phyloP scores from a whole-genome alignment of 2,113 vertebrate genomes.

The Grus americana region DNA sequence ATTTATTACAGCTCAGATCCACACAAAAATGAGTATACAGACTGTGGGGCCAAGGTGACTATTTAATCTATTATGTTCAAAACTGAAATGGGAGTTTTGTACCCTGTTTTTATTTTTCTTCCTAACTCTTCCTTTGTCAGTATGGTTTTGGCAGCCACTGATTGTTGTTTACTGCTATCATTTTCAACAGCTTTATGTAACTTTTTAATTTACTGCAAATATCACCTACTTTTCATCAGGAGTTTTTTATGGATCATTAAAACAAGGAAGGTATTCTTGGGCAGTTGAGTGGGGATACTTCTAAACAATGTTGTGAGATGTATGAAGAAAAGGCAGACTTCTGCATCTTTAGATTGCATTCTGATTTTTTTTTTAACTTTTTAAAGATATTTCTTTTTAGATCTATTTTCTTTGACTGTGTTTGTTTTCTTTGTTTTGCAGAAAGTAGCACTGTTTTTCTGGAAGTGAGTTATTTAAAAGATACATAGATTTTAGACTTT shows the following conservation, averaged over 20 bases:
- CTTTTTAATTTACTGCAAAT: not conserved
- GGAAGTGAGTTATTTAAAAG: not conserved
- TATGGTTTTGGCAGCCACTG: not conserved
- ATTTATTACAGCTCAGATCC: not conserved
- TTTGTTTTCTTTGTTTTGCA: not conserved
- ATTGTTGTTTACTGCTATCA: not conserved
- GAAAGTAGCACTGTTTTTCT: not conserved
- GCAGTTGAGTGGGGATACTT: not conserved
- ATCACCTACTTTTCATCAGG: not conserved
- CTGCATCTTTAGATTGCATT: not conserved
- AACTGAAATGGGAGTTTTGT: not conserved
- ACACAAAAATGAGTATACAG: not conserved
- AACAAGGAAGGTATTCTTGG: not conserved
- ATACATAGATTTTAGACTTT: not conserved
- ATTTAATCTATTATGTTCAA: not conserved
- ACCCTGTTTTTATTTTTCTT: not conserved
- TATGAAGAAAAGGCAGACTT: not conserved
- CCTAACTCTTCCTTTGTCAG: not conserved
- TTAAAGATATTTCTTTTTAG: not conserved
- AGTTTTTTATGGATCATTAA: not conserved
- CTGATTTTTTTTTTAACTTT: not conserved
- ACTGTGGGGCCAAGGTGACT: not conserved
- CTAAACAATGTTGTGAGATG: not conserved
- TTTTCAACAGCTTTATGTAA: not conserved
- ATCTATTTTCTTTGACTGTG: not conserved